Evolutionary conservation across 2,888 invertebrate species (phyloP).

Genomic region (Anagyrus pseudococci): DNA sequence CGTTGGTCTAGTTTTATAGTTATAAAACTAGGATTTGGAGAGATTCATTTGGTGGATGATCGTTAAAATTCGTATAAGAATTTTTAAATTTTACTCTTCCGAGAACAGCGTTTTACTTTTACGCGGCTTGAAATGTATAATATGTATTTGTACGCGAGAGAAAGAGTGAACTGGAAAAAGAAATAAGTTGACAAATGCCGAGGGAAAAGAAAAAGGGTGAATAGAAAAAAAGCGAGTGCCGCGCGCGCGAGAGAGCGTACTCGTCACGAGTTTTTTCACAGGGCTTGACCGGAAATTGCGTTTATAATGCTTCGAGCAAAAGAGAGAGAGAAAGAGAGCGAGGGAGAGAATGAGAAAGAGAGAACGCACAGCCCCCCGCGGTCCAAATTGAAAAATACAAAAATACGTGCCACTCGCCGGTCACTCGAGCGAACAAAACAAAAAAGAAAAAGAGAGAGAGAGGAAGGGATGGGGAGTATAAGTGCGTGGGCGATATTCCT

Average conservation of each 20-base stretch:
- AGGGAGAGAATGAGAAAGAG: conserved; percentile 6
- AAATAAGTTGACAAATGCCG: conserved; percentile 3
- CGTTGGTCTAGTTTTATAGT: too few relatives aligned
- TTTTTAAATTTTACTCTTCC: too few relatives aligned
- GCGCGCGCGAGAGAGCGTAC: conserved; percentile 18
- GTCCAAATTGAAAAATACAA: conserved; percentile 43
- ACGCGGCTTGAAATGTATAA: too few relatives aligned
- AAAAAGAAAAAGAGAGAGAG: conserved; percentile 1
- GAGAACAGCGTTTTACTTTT: too few relatives aligned
- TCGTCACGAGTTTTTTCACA: conserved; percentile 18
- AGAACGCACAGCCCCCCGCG: conserved; percentile 16
- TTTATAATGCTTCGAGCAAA: conserved; percentile 47
- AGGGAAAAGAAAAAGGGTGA: conserved; percentile 9
- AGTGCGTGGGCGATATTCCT: conserved; percentile 36
- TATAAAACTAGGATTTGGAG: too few relatives aligned
- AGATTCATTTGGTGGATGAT: too few relatives aligned
- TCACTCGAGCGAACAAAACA: conserved; percentile 33
- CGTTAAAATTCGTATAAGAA: too few relatives aligned
- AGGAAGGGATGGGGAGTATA: conserved; percentile 4
- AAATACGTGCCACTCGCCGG: conserved; percentile 38
- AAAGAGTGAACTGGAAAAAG: too few relatives aligned
- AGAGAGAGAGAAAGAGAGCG: conserved; percentile 5
- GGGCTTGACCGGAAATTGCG: conserved; percentile 48
- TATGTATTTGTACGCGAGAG: too few relatives aligned
- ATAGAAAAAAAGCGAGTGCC: conserved; percentile 7